Conservation (phyloP, 1,140 invertebrate genomes). For the Brachionus paranguensis region DNA sequence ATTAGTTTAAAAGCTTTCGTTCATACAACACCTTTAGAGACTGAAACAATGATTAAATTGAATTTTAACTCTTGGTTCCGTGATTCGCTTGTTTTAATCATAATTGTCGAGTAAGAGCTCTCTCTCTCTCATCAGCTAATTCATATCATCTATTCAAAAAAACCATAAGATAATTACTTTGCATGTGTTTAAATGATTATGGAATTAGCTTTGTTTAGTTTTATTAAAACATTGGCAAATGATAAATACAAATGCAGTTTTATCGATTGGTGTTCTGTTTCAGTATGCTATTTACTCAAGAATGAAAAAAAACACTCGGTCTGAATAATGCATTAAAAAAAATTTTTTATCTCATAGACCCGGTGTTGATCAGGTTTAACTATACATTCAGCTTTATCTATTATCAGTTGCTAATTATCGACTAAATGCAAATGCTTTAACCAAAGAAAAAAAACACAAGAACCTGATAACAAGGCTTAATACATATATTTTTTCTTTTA, state of each 20-base stretch:
- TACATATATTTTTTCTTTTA: background rate
- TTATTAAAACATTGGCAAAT: background rate
- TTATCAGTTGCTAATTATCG: background rate
- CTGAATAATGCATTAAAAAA: background rate
- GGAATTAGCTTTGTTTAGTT: background rate
- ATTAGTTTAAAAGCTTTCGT: background rate
- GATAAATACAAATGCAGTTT: background rate
- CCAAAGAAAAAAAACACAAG: background rate
- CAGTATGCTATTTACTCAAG: background rate
- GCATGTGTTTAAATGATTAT: constrained; percentile 16
- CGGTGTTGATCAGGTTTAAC: background rate
- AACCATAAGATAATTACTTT: constrained; percentile 8
- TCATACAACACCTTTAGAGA: background rate
- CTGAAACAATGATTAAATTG: background rate
- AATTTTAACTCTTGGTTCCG: background rate
- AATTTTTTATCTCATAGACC: background rate
- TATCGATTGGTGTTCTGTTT: background rate
- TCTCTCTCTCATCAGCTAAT: background rate
- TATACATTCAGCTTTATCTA: background rate
- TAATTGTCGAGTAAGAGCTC: background rate
- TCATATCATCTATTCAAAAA: background rate
- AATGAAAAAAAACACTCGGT: background rate
- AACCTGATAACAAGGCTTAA: background rate
- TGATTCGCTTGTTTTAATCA: background rate
- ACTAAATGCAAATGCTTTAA: background rate